Evolutionary conservation across 2,797 vertebrate species (phyloP).

Genomic region (Sebastes oblongus): DNA sequence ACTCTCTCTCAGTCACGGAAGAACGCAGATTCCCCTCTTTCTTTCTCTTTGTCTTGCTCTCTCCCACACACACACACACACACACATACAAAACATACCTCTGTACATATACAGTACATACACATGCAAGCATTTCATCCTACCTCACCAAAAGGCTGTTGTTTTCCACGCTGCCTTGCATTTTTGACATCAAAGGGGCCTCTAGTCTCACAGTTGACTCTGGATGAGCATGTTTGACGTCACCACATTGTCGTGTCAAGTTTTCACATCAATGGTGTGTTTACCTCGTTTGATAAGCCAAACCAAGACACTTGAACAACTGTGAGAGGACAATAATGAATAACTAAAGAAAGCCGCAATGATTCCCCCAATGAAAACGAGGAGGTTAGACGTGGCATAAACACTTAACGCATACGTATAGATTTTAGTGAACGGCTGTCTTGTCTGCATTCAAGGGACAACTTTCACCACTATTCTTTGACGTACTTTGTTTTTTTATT

Average conservation of each 20-base stretch:
- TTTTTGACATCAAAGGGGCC: slow-evolving; percentile 74
- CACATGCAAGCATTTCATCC: slow-evolving; percentile 64
- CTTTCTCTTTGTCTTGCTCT: slow-evolving; percentile 56
- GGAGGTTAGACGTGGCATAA: slow-evolving; percentile 38
- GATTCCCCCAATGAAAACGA: slow-evolving; percentile 51
- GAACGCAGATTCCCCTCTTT: slow-evolving; percentile 38
- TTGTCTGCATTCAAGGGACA: slow-evolving; percentile 20
- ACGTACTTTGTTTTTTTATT: slow-evolving; percentile 41
- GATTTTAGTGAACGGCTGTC: slow-evolving; percentile 27
- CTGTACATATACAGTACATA: slow-evolving; percentile 48
- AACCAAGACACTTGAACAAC: slow-evolving; percentile 60
- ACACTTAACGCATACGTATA: slow-evolving; percentile 39
- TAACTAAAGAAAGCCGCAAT: slow-evolving; percentile 38
- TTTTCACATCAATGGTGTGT: slow-evolving; percentile 71
- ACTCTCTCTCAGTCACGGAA: slow-evolving; percentile 39
- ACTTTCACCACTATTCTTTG: slow-evolving; percentile 34
- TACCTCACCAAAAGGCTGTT: slow-evolving; percentile 59
- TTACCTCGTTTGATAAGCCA: slow-evolving; percentile 73
- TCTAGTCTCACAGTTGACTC: slow-evolving; percentile 73
- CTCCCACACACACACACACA: not conserved
- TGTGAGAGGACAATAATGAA: slow-evolving; percentile 59
- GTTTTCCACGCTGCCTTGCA: slow-evolving; percentile 67
- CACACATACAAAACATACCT: slow-evolving; percentile 23
- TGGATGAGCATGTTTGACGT: slow-evolving; percentile 74
- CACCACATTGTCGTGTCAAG: slow-evolving; percentile 77